phyloP scores from a whole-genome alignment of 2,113 vertebrate species.

The Pristiophorus japonicus region DNA sequence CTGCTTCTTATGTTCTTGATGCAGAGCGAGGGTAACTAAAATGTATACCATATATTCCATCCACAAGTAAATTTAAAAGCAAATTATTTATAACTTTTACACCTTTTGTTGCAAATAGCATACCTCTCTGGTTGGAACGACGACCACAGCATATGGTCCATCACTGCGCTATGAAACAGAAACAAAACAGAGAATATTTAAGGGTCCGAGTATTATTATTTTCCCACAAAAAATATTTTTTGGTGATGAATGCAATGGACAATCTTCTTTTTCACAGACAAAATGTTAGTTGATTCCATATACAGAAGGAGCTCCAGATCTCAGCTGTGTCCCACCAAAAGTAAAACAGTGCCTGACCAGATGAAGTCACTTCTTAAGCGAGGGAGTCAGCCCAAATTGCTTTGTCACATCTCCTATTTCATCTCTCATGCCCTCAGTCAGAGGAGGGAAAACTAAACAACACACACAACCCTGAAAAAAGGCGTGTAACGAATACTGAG shows the following conservation, averaged over 20 bases:
- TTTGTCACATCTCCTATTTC: neutral
- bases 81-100: neutral
- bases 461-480: neutral
- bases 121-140: slow-evolving; percentile 95
- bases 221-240: neutral
- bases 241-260: neutral
- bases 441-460: neutral
- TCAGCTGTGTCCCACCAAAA: neutral
- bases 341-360: neutral
- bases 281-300: neutral
- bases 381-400: neutral
- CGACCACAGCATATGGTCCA: slow-evolving; percentile 78
- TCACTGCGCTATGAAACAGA: slow-evolving; percentile 64
- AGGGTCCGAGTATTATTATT: neutral
- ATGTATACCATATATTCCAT: neutral
- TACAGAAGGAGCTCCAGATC: neutral
- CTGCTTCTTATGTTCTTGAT: too few species aligned
- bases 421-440: neutral
- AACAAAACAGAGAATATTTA: slow-evolving; percentile 8
- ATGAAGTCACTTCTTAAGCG: neutral
- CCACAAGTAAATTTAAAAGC: neutral
- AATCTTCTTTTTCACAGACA: neutral
- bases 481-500: neutral
- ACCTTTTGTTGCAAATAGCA: neutral
- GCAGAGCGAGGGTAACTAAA: neutral